Percentiles rank a stretch among this genome's conserved stretches.
These are phyloP conservation scores for Corythornis leucogaster DNA, from an alignment of 2,797 vertebrate species.

Conservation along the genomic window DNA sequence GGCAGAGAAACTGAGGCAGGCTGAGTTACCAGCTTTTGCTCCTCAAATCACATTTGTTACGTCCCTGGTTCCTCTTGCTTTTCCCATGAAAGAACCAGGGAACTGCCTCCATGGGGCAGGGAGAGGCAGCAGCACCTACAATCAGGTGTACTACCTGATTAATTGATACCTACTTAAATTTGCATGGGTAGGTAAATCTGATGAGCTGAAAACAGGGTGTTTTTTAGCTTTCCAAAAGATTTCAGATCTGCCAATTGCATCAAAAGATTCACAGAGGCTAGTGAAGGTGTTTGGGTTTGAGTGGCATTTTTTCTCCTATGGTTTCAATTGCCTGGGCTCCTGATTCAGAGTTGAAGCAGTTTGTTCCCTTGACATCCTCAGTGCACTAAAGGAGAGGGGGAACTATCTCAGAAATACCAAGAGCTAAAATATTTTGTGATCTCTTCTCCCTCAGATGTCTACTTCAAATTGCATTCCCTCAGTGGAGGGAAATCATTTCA, in stretches of 20 bases:
- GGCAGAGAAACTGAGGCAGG: background rate
- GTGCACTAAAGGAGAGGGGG: constrained; percentile 33
- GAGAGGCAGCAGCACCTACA: background rate
- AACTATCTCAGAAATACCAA: constrained; percentile 60
- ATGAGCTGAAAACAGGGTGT: background rate
- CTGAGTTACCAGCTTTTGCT: background rate
- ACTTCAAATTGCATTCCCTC: constrained; percentile 49
- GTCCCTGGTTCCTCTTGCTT: background rate
- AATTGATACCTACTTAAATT: background rate
- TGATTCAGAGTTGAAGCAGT: constrained; percentile 15
- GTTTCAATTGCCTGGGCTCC: constrained; percentile 30
- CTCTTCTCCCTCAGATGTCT: constrained; percentile 40
- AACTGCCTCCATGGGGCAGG: background rate
- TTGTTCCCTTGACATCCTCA: background rate
- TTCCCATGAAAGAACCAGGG: background rate
- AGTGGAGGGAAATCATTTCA: constrained; percentile 61
- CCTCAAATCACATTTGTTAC: background rate
- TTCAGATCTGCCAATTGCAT: background rate
- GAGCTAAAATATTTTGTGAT: constrained; percentile 55
- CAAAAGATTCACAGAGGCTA: background rate
- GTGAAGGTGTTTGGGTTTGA: constrained; percentile 34
- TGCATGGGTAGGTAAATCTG: background rate
- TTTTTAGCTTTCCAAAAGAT: background rate
- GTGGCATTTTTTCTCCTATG: background rate
- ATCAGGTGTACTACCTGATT: background rate